Conservation (phyloP, 2,113 vertebrate species). For the Polyodon spathula region DNA sequence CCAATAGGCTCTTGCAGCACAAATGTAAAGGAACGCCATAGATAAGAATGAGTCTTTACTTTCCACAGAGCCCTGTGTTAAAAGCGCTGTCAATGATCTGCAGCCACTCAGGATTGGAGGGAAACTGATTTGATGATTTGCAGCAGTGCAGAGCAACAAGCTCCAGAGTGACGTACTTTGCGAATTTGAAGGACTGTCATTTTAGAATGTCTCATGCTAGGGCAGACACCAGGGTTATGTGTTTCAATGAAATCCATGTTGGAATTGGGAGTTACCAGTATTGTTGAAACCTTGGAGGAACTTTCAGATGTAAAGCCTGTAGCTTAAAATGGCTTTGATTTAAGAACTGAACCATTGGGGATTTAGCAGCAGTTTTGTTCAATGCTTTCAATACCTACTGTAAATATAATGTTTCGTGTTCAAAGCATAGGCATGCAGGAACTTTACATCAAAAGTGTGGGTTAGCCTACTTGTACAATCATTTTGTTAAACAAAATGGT, state of each 20-base stretch:
- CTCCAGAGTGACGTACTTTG: too few relatives aligned
- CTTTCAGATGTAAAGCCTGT: background rate
- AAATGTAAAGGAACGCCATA: conserved; percentile 21
- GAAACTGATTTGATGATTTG: background rate
- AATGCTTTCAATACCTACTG: background rate
- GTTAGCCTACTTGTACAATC: too few relatives aligned
- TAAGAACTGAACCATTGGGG: background rate
- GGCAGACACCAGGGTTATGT: background rate
- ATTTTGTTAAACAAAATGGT: too few relatives aligned
- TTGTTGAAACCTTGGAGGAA: background rate
- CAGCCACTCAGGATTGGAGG: background rate
- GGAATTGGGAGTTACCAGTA: background rate
- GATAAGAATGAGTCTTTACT: conserved; percentile 16
- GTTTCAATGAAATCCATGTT: background rate
- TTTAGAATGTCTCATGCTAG: too few relatives aligned
- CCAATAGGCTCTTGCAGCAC: conserved; percentile 12
- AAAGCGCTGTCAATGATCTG: too few relatives aligned
- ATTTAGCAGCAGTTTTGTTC: background rate
- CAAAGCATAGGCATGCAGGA: too few relatives aligned
- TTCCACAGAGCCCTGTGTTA: too few relatives aligned
- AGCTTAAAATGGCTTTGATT: background rate
- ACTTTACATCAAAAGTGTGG: too few relatives aligned
- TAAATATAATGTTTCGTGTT: too few relatives aligned
- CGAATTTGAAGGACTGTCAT: too few relatives aligned
- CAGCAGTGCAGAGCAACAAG: background rate